These are phyloP conservation scores for Tineola bisselliella DNA, from an alignment of 2,888 invertebrate species.

Conservation along the genomic window DNA sequence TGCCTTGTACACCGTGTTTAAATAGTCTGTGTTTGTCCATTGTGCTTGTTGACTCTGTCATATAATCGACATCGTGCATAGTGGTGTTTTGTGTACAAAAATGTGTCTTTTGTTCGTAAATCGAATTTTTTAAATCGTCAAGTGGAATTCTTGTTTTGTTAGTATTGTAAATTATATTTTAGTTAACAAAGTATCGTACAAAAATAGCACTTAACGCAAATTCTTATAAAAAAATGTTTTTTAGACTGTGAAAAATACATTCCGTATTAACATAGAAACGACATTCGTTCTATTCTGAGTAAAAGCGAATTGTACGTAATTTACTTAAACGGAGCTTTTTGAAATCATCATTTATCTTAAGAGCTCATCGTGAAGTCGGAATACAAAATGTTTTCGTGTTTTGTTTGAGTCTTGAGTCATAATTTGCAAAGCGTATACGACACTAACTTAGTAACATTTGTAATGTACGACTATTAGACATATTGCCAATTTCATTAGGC, in stretches of 20 bases:
- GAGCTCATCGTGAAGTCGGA: not conserved
- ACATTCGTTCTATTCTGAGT: too few species aligned
- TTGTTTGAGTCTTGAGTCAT: conserved; percentile 3
- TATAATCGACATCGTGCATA: not conserved
- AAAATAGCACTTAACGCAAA: too few species aligned
- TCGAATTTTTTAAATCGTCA: not conserved
- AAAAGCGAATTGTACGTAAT: too few species aligned
- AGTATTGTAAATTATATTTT: too few species aligned
- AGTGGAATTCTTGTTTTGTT: too few species aligned
- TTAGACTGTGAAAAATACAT: too few species aligned
- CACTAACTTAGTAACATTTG: not conserved
- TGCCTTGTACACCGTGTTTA: not conserved
- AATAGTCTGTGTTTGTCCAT: conserved; percentile 3
- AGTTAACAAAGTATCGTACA: too few species aligned
- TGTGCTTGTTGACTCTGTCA: not conserved
- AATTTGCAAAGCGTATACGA: not conserved
- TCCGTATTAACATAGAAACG: too few species aligned
- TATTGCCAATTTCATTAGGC: too few species aligned
- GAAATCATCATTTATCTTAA: conserved; percentile 4
- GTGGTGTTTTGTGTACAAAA: not conserved
- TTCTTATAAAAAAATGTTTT: too few species aligned
- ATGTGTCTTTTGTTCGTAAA: not conserved
- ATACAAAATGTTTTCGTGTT: not conserved
- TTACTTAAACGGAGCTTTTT: not conserved
- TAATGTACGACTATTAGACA: too few species aligned